Base-by-base conservation (phyloP, 1,140 invertebrate species). In the Trissolcus basalis region DNA sequence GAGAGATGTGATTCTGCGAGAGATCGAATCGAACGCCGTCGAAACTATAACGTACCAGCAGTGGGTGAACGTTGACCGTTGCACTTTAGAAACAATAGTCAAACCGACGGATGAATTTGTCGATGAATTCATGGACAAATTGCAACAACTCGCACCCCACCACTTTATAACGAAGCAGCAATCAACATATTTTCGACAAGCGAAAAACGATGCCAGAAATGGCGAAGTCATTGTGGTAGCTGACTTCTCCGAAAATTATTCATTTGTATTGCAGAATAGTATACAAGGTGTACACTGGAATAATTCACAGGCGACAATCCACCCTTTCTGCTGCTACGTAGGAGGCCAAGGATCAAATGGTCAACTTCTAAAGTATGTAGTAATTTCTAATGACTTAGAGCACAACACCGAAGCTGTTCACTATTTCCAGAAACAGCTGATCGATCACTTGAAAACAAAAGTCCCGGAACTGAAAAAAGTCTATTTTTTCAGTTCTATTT, bases 331-430 rank as follows among this genome's bases (percentile, higher is more conserved):
- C n/a, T 50, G n/a, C 48, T 50, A 12, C 32, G 10, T 1, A 33
- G 27, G 48, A 12, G 4, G 48, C 1, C 10, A 10, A 8, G 11
- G 0, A 33, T 4, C 11, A 27, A 27, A 27, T 27, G n/a, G n/a
- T 3, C 16, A 50, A 33, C 27, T 33, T 12, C 5, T 33, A 8
- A 50, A 35, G 5, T 33, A 33, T 4, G 12, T 50, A 3, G 32
- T 50, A 6, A 50, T 50, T 35, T 50, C 48, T 13, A 19, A 50
- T 13, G 48, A 50, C 27, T 33, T 50, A 11, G 19, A 50, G 11
- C 70, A 78, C 35, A 50, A 55, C 32, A 67, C 63, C 1, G 32
- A 49, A 15, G 48, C 70, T 4, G 63, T 78, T 12, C 47, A 68
- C 27, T 47, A 19, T 44, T 73, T 69, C 41, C 50, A 68, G 12